A percentile compares a stretch with the other conserved stretches of the same genome.
phyloP scores from a whole-genome alignment of 2,888 invertebrate species.

The Scotopteryx bipunctaria region DNA sequence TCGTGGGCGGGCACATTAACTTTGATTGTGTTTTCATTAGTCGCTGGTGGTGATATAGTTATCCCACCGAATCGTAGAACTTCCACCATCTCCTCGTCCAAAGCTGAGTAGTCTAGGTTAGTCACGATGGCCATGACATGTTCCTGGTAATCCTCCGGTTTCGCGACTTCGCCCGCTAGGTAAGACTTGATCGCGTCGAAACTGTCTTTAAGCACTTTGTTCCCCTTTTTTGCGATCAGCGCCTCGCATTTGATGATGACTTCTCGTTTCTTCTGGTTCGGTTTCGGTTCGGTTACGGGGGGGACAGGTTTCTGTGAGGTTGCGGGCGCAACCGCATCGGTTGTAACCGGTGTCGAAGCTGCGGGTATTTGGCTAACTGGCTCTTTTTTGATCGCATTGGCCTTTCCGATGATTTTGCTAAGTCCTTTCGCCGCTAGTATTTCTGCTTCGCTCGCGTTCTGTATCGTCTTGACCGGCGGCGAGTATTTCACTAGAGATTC shows the following conservation, averaged over 20 bases:
- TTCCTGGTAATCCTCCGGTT: constrained; percentile 71
- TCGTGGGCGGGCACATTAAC: constrained; percentile 40
- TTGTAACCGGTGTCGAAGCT: background rate
- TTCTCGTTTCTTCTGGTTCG: constrained; percentile 55
- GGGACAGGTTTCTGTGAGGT: constrained; percentile 43
- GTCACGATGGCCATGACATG: constrained; percentile 73
- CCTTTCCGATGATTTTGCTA: constrained; percentile 73
- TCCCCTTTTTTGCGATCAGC: constrained; percentile 66
- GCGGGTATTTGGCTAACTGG: constrained; percentile 32
- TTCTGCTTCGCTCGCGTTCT: constrained; percentile 69
- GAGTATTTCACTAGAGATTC: constrained; percentile 58
- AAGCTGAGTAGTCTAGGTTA: constrained; percentile 64
- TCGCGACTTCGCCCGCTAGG: constrained; percentile 66
- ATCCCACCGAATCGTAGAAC: constrained; percentile 30
- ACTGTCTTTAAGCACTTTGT: constrained; percentile 66
- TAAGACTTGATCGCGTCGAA: constrained; percentile 73
- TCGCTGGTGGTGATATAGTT: constrained; percentile 11
- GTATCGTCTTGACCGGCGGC: constrained; percentile 45
- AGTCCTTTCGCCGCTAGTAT: constrained; percentile 73
- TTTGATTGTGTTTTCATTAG: constrained; percentile 40
- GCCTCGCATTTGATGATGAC: constrained; percentile 70
- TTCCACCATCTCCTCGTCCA: constrained; percentile 67
- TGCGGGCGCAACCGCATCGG: background rate
- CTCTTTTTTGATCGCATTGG: constrained; percentile 56
- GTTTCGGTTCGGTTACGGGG: constrained; percentile 18